Base-by-base conservation (phyloP, 1,140 invertebrate species). In the Drosophila arizonae region DNA sequence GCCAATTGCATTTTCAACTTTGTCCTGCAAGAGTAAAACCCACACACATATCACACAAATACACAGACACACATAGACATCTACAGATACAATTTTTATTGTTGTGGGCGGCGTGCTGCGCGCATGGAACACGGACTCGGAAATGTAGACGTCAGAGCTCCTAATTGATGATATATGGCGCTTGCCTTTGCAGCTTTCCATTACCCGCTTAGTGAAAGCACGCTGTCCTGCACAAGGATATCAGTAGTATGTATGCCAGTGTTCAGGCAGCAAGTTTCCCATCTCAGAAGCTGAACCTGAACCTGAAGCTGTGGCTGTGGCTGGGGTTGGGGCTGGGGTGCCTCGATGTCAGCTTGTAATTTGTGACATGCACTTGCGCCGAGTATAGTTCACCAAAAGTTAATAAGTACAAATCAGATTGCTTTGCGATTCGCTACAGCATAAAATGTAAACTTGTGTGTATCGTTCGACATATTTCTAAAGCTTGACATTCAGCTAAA, bases 161-260 rank as follows among this genome's bases (percentile, higher is more conserved):
- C 26, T 72, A 72, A 72, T 61, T 52, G 56, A 72, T 72, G 64
- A 68, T 72, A 61, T 61, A 67, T 72, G 56, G 17, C 51, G 26
- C 26, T 26, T 62, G 52, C 57, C 28, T 39, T 73, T 43, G 55
- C 17, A 1, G 56, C 30, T 10, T 57, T 62, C 52, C 65, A 56
- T 45, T 73, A 57, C 33, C 17, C 6, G 13, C 52, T 43, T 26
- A 56, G 52, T 66, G 45, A 57, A 63, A 39, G 48, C n/a, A 46
- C 36, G 30, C 33, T 67, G 45, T 54, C 51, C 26, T 15, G 8
- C 54, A 17, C 41, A 60, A 28, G 43, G 10, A 33, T 28, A 17
- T 17, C 17, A 17, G n/a, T n/a, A n/a, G n/a, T n/a, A n/a, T n/a
- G n/a, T n/a, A n/a, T n/a, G n/a, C 4, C 13, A 13, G 10, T 52